phyloP scores from a whole-genome alignment of 2,113 vertebrate genomes.

The Spermophilus dauricus region DNA sequence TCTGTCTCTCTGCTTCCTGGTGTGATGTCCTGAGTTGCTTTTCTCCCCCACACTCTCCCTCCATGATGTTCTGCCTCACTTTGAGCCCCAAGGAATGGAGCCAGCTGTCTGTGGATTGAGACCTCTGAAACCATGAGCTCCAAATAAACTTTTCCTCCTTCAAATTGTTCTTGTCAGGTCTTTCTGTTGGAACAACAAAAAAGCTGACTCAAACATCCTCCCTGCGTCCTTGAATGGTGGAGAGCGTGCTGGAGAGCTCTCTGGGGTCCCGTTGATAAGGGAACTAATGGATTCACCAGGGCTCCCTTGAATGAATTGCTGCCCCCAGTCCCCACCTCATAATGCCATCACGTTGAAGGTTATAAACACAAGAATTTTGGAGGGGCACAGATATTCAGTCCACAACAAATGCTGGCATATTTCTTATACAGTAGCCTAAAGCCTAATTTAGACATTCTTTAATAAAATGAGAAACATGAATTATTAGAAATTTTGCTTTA shows the following conservation, averaged over 20 bases:
- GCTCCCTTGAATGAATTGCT: neutral
- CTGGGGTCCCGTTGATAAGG: too few relatives aligned
- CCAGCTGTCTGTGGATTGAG: too few relatives aligned
- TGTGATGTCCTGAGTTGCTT: too few relatives aligned
- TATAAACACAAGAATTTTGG: neutral
- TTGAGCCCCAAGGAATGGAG: too few relatives aligned
- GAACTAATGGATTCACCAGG: neutral
- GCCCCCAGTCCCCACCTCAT: neutral
- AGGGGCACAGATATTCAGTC: neutral
- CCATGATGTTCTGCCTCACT: too few relatives aligned
- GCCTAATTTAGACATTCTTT: neutral
- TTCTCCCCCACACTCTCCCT: too few relatives aligned
- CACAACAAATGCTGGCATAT: neutral
- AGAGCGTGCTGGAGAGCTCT: too few relatives aligned
- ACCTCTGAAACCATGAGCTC: too few relatives aligned
- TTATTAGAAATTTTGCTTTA: neutral
- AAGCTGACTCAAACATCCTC: neutral
- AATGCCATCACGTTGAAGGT: neutral
- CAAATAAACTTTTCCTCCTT: too few relatives aligned
- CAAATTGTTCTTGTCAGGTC: too few relatives aligned
- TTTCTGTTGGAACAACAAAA: too few relatives aligned
- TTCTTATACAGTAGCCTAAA: neutral
- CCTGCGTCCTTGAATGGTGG: neutral
- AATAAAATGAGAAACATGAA: neutral
- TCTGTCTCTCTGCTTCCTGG: too few relatives aligned